Base-by-base conservation (phyloP, 2,888 invertebrate genomes). In the Epirrhoe alternata region DNA sequence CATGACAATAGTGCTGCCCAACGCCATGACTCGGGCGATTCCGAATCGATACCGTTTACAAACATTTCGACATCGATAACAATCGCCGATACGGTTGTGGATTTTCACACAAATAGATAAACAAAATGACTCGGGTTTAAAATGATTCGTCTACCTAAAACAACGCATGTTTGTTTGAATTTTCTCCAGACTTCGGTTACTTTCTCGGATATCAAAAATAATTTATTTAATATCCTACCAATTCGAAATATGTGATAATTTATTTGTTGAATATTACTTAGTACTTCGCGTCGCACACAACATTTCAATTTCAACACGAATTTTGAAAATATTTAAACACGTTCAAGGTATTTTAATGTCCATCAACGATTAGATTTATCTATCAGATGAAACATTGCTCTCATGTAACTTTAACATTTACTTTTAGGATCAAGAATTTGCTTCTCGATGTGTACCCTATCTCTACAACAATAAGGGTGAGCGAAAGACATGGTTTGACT, bases 21-120 rank as follows among this genome's bases (percentile, higher is more conserved):
- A 74, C 75, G 78, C 71, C 88, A 82, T 83, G 86, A 86, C 85
- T 78, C 77, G 85, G 84, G 85, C 80, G 57, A 58, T 49, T 80
- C 61, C 78, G 77, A 81, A 86, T 84, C 86, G 85, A 86, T 88
- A 87, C 85, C 86, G 85, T 89, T 89, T 90, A 91, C 88, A 90
- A 90, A 92, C 87, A 91, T 92, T 92, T 91, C 91, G 89, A 92
- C 91, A 89, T 86, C 73, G 91, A 91, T 90, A 88, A 75, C 76
- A 72, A 90, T 89, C 88, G 73, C 70, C 72, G 69, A 73, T 72
- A 77, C 54, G 62, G 64, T 69, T 64, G 66, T 67, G 56, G 69
- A 66, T 67, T 68, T 70, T 64, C 61, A 57, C 57, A 67, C 53
- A 57, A 68, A 64, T 57, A 56, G 60, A 64, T 64, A 56, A 55